These are phyloP conservation scores for Magallana ariakensis DNA, from an alignment of 1,140 invertebrate genomes.

Conservation along the genomic window DNA sequence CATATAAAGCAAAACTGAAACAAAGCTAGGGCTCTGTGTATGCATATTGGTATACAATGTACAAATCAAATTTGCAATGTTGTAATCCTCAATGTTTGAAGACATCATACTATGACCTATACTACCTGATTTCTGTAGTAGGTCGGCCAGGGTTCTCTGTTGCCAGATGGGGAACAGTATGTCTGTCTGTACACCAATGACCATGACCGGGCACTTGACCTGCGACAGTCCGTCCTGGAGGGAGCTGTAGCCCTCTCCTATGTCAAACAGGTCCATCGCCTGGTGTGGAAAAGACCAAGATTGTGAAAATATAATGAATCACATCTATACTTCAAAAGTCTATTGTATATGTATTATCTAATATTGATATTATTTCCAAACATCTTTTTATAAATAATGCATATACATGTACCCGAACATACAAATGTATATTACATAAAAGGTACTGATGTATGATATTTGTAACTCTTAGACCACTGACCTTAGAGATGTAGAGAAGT, in stretches of 20 bases:
- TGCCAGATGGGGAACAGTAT: constrained; percentile 79
- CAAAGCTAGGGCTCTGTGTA: too few relatives aligned
- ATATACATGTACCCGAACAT: too few relatives aligned
- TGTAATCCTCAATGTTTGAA: too few relatives aligned
- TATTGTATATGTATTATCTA: too few relatives aligned
- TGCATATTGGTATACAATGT: too few relatives aligned
- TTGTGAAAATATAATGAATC: too few relatives aligned
- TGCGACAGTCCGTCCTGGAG: constrained; percentile 69
- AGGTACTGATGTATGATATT: neutral
- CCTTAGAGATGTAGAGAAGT: constrained; percentile 79
- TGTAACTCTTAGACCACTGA: constrained; percentile 41
- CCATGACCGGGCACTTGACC: constrained; percentile 76
- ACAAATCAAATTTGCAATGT: too few relatives aligned
- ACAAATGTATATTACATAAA: too few relatives aligned
- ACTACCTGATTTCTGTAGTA: constrained; percentile 75
- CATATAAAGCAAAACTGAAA: too few relatives aligned
- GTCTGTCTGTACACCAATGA: constrained; percentile 79
- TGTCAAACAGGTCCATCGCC: constrained; percentile 80
- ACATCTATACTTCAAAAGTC: too few relatives aligned
- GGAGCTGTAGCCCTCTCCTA: constrained; percentile 70
- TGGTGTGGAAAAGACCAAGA: constrained; percentile 42
- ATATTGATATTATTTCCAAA: too few relatives aligned
- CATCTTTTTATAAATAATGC: too few relatives aligned
- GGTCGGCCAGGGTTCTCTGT: constrained; percentile 74
- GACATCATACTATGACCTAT: neutral